Evolutionary conservation across 1,140 invertebrate species (phyloP), one percentile per base, ranked within the genome.

Genomic region (Drosophila insularis): DNA sequence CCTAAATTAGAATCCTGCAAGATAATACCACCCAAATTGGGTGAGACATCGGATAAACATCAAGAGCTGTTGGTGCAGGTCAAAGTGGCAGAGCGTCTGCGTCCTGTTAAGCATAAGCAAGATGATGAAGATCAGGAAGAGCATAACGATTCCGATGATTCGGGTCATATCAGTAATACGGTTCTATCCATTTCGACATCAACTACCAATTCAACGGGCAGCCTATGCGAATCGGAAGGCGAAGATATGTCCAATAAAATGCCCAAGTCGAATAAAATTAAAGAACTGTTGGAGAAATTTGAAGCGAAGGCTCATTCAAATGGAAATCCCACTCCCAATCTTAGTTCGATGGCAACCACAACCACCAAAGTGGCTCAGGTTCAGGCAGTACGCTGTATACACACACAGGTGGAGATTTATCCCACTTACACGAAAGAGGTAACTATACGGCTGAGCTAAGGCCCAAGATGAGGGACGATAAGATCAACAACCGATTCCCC

Each of bases 131-230:
- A 19, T 53, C 35, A 2, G 35, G 19, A 76, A 53, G 78, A 73
- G 11, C 75, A 79, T 4, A 55, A 73, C 74, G 95, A 94, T 74
- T 96, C 95, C 39, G 95, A 96, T 80, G 95, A 96, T 90, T 96
- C 95, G 23, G 95, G 95, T 53, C 95, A 96, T 91, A 96, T 95
- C 63, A 96, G 95, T 46, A 96, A 96, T 77, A 62, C 81, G 4
- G 78, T 74, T 27, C 27, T 81, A 5, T 78, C 84, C 43, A 70
- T 68, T n/a, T 80, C 74, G 59, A 84, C 72, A 8, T 81, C 79
- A 53, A 89, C 72, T 5, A 81, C 68, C 62, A 84, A 77, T 54
- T 81, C 89, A 13, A 85, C 70, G 2, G 82, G 82, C 0, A 91
- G 89, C 21, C 65, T 89, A 1, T 84, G 85, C 19, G 89, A 89